These are phyloP conservation scores for Stenolophus ochropezus DNA, from an alignment of 2,888 invertebrate genomes.

Conservation along the genomic window DNA sequence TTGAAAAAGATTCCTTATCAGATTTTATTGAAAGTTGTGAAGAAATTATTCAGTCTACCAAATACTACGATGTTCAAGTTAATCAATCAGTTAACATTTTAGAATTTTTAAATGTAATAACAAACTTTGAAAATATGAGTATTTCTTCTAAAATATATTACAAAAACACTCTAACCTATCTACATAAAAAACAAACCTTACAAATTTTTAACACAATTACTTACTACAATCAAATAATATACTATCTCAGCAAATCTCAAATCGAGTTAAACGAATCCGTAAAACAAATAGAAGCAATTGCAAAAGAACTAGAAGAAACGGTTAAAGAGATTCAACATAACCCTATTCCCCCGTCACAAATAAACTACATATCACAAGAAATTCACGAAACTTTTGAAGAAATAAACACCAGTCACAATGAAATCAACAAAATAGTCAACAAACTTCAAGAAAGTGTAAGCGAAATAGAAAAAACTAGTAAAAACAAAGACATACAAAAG, in stretches of 20 bases:
- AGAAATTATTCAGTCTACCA: conserved; percentile 8
- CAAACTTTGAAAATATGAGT: no score
- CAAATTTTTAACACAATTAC: neutral
- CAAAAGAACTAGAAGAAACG: neutral
- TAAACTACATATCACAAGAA: neutral
- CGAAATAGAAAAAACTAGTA: neutral
- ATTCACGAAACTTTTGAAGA: neutral
- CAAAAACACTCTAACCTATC: neutral
- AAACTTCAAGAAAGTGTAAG: neutral
- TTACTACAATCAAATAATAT: neutral
- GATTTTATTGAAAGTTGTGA: conserved; percentile 23
- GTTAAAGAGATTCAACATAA: neutral
- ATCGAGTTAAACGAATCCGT: neutral
- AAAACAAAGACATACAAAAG: neutral
- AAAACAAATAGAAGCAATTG: neutral
- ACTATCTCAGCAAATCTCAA: neutral
- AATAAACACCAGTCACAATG: neutral
- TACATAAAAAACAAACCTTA: neutral
- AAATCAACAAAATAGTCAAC: neutral
- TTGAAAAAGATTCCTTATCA: neutral
- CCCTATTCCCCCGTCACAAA: neutral
- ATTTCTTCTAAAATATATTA: neutral
- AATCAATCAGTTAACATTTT: neutral
- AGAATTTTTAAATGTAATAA: conserved; percentile 34
- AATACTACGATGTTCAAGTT: neutral